These are phyloP conservation scores for Pterobdella sp. DNA, from an alignment of 2,888 invertebrate genomes.

Conservation along the genomic window DNA sequence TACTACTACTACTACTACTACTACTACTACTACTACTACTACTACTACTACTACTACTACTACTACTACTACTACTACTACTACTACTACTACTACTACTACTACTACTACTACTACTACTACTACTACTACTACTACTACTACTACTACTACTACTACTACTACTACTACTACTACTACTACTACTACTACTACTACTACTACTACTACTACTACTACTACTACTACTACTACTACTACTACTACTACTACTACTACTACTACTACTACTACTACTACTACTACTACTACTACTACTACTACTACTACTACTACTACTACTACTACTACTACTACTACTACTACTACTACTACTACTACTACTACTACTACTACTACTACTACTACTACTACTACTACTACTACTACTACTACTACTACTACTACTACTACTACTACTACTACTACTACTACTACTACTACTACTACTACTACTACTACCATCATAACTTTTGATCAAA, in stretches of 20 bases:
- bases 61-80: slow-evolving; percentile 24
- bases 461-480: slow-evolving; percentile 19
- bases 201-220: slow-evolving; percentile 14
- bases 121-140: slow-evolving; percentile 22
- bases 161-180: slow-evolving; percentile 29
- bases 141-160: slow-evolving; percentile 31
- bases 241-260: slow-evolving; percentile 24
- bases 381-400: slow-evolving; percentile 23
- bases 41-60: slow-evolving; percentile 22
- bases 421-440: slow-evolving; percentile 18
- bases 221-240: slow-evolving; percentile 24
- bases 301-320: slow-evolving; percentile 22
- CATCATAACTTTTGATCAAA: slow-evolving; percentile 4
- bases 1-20: slow-evolving; percentile 21
- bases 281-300: slow-evolving; percentile 22
- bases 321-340: slow-evolving; percentile 16
- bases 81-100: slow-evolving; percentile 23
- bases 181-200: slow-evolving; percentile 24
- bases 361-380: slow-evolving; percentile 24
- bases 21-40: slow-evolving; percentile 21
- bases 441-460: slow-evolving; percentile 11
- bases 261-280: slow-evolving; percentile 22
- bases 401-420: slow-evolving; percentile 21
- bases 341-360: slow-evolving; percentile 12
- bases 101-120: slow-evolving; percentile 22